Percentiles rank a stretch among this genome's conserved stretches.
phyloP scores from a whole-genome alignment of 2,113 vertebrate species.

The Verasper variegatus region DNA sequence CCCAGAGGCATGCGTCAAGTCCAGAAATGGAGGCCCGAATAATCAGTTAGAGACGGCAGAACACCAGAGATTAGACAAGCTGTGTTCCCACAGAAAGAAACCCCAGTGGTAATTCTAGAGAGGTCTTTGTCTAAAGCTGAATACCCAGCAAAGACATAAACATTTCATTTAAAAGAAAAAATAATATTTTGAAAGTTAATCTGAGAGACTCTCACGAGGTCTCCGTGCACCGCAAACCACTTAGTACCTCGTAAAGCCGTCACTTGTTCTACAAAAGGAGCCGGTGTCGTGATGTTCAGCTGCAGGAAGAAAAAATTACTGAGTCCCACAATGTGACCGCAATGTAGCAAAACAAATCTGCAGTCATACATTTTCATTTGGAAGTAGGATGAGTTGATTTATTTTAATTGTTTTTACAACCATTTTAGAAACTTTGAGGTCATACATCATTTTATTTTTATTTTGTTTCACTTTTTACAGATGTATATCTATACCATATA shows the following conservation, averaged over 20 bases:
- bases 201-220: conserved; percentile 15
- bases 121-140: conserved; percentile 7
- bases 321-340: not conserved
- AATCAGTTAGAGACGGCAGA: conserved; percentile 25
- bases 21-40: conserved; percentile 17
- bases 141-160: conserved; percentile 1
- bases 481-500: too few species aligned
- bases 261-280: not conserved
- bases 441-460: too few species aligned
- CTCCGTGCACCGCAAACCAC: conserved; percentile 6
- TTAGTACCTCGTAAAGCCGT: conserved; percentile 13
- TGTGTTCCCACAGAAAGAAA: conserved; percentile 35
- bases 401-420: too few species aligned
- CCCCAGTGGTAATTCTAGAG: conserved; percentile 16
- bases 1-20: conserved; percentile 14
- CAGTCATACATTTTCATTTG: not conserved
- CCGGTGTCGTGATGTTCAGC: not conserved
- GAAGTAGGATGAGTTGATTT: not conserved
- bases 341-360: not conserved
- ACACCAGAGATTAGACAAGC: conserved; percentile 26
- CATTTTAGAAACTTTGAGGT: too few species aligned
- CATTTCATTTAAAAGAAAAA: not conserved
- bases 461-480: too few species aligned
- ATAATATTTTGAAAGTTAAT: not conserved
- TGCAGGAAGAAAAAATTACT: conserved; percentile 9